Conservation (phyloP, 2,888 invertebrate genomes). For the Phengaris arion region DNA sequence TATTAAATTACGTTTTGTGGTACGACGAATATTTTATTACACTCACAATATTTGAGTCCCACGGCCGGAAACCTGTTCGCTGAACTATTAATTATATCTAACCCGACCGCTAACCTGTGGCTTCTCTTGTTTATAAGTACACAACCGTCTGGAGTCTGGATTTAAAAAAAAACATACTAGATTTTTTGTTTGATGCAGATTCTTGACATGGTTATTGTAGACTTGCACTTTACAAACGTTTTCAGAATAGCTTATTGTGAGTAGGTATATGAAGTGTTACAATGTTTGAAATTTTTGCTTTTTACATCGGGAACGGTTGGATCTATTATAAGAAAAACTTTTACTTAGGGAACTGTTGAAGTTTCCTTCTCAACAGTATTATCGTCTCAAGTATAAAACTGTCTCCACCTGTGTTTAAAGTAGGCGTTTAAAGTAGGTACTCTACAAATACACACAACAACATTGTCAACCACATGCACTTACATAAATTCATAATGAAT, state of each 20-base stretch:
- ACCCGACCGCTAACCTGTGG: conserved; percentile 12
- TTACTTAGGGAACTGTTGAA: conserved; percentile 6
- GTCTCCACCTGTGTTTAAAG: not conserved
- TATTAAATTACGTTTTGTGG: conserved; percentile 24
- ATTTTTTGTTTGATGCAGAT: not conserved
- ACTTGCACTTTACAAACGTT: not conserved
- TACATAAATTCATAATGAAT: not conserved
- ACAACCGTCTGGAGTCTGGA: not conserved
- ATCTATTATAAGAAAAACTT: conserved; percentile 2
- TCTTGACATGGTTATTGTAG: not conserved
- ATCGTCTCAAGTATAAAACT: not conserved
- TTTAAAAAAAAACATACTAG: not conserved
- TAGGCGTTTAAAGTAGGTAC: not conserved
- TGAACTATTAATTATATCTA: conserved; percentile 19
- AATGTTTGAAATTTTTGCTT: not conserved
- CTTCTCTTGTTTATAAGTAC: not conserved
- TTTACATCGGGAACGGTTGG: conserved; percentile 6
- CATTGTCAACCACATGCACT: not conserved
- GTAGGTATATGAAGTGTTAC: not conserved
- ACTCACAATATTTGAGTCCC: conserved; percentile 17
- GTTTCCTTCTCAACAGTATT: not conserved
- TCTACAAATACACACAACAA: not conserved
- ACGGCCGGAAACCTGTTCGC: conserved; percentile 22
- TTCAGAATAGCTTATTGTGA: not conserved
- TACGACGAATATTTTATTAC: conserved; percentile 26